Evolutionary conservation across 2,888 invertebrate species (phyloP).

Genomic region (Leistus spinibarbis): DNA sequence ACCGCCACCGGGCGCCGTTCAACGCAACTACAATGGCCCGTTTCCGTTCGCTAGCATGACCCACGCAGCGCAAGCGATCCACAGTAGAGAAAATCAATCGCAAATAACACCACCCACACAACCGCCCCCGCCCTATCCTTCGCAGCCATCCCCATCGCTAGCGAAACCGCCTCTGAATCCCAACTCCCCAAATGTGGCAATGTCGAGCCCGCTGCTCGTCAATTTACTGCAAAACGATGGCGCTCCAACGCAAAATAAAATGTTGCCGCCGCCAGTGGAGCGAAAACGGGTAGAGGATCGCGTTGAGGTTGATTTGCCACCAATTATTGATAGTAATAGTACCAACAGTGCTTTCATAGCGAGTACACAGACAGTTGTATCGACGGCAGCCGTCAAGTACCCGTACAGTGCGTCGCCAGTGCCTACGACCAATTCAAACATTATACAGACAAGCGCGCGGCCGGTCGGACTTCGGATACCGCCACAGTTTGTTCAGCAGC

Average conservation of each 20-base stretch:
- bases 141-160: constrained; percentile 47
- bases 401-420: constrained; percentile 10
- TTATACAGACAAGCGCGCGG: constrained; percentile 20
- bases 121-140: constrained; percentile 59
- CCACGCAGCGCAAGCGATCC: constrained; percentile 81
- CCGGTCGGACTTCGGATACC: constrained; percentile 11
- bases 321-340: constrained; percentile 48
- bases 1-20: constrained; percentile 38
- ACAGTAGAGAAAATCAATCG: constrained; percentile 63
- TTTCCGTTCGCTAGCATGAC: constrained; percentile 94
- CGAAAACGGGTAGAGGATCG: constrained; percentile 15
- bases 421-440: constrained; percentile 30
- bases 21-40: constrained; percentile 60
- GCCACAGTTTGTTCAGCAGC: constrained; percentile 22
- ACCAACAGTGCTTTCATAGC: constrained; percentile 29
- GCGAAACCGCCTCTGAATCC: constrained; percentile 45
- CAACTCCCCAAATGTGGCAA: constrained; percentile 66
- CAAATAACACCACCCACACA: constrained; percentile 45
- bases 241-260: constrained; percentile 52
- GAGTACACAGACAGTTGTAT: constrained; percentile 30
- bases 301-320: not conserved
- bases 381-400: constrained; percentile 22
- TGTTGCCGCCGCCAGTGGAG: constrained; percentile 50
- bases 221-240: constrained; percentile 90
- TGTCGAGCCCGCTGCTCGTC: constrained; percentile 88